Evolutionary conservation across 2,888 invertebrate species (phyloP).

Genomic region (Epicampocera succincta): DNA sequence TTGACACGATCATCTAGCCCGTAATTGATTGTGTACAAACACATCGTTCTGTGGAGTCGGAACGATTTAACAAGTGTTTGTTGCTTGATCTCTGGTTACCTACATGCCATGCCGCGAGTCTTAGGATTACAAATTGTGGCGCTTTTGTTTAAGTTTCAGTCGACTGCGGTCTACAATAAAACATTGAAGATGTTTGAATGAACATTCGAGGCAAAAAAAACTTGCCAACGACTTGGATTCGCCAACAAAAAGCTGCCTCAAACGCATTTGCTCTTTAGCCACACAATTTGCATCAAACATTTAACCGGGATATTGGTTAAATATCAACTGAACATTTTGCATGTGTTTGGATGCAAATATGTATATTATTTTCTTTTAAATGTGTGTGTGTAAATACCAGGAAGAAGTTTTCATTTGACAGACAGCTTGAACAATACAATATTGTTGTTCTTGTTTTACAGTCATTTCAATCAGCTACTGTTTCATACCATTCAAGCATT

Average conservation of each 20-base stretch:
- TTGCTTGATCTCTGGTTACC: constrained; percentile 17
- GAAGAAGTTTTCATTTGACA: constrained; percentile 42
- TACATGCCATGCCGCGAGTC: not conserved
- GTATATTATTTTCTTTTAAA: not conserved
- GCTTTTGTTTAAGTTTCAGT: constrained; percentile 41
- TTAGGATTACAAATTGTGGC: constrained; percentile 57
- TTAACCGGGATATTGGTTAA: too few species aligned
- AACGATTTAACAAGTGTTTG: not conserved
- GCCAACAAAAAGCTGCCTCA: too few species aligned
- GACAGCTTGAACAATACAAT: constrained; percentile 27
- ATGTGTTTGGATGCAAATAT: too few species aligned
- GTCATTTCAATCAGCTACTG: constrained; percentile 35
- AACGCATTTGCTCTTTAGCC: too few species aligned
- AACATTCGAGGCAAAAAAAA: not conserved
- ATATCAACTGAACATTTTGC: too few species aligned
- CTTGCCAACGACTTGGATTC: not conserved
- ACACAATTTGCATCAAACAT: too few species aligned
- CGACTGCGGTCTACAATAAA: not conserved
- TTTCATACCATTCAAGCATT: constrained; percentile 9
- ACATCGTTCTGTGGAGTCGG: not conserved
- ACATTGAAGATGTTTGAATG: too few species aligned
- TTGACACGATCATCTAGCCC: not conserved
- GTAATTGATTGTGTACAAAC: not conserved
- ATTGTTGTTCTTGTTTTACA: constrained; percentile 36
- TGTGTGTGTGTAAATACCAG: not conserved